Evolutionary conservation across 1,140 invertebrate genomes (phyloP), one percentile per base, ranked within the genome.

Genomic region (Tetramorium parvispinum): DNA sequence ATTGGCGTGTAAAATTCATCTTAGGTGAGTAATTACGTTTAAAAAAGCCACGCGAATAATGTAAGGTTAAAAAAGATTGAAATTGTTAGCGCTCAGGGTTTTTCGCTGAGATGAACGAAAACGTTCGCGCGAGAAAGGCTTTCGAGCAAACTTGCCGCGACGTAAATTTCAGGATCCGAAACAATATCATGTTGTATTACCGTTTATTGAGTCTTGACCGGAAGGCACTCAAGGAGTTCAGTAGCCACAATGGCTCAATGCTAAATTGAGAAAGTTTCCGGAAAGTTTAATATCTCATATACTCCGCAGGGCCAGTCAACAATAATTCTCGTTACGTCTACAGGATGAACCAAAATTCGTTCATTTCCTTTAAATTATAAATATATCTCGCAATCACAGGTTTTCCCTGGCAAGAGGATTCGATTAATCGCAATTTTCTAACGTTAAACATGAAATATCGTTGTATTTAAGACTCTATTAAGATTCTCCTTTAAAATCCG

Each of bases 211-310:
- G 46, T 66, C 61, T 83, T 43, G 79, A 83, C 53, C 40, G 40
- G 24, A 73, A 83, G 51, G 71, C 51, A 81, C 79, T 83, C 79
- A 73, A 83, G 53, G 40, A 40, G 7, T 68, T 75, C 53, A 40
- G 57, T 75, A 37, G 40, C 53, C 40, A 24, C 68, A 82, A 82
- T 71, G 37, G 51, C 66, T 82, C 24, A 57, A 73, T 83, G 68
- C 53, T 83, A 75, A 83, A 83, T 83, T 83, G 79, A 59, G 79
- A 83, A 83, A 83, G 53, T 83, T 83, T 83, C 43, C 18, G 27
- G 53, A 49, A 83, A 83, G 53, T 83, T 75, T 83, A 83, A 75
- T 83, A 83, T 27, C 37, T 40, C 55, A 46, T 83, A 40, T 57
- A 83, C 51, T 21, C 18, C 18, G 40, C 40, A 61, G 53, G 53